Conservation (phyloP, 1,140 invertebrate species). For the Phymastichus coffea region DNA sequence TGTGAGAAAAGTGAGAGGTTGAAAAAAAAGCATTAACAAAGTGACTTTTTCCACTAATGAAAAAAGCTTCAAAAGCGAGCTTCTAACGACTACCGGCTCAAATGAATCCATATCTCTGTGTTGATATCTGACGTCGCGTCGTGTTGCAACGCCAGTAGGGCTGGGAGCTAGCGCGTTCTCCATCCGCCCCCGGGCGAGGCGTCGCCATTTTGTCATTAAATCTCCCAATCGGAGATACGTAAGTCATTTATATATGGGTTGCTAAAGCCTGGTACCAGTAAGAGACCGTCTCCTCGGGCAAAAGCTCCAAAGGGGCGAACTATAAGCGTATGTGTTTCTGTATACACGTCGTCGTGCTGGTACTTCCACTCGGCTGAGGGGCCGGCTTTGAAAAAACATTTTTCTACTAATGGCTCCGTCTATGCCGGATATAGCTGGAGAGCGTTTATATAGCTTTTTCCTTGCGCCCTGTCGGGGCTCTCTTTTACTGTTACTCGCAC, state of each 20-base stretch:
- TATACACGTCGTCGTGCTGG: neutral
- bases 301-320: constrained; percentile 10
- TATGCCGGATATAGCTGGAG: constrained; percentile 2
- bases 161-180: constrained; percentile 21
- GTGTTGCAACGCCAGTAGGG: too few relatives aligned
- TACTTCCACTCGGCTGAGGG: neutral
- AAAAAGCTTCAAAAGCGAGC: neutral
- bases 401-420: constrained; percentile 46
- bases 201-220: constrained; percentile 42
- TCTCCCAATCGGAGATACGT: constrained; percentile 34
- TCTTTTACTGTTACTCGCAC: too few relatives aligned
- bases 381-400: constrained; percentile 42
- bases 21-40: constrained; percentile 1
- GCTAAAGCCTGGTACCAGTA: too few relatives aligned
- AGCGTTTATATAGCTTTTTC: neutral
- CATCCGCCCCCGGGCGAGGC: neutral
- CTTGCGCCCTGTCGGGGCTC: neutral
- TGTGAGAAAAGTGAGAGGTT: too few relatives aligned
- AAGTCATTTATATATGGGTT: constrained; percentile 39
- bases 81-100: neutral
- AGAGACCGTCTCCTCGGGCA: neutral
- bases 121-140: too few relatives aligned
- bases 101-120: neutral
- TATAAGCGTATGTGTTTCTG: neutral
- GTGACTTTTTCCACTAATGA: constrained; percentile 3